phyloP scores from a whole-genome alignment of 1,140 invertebrate species.

The Drosophila neocordata region DNA sequence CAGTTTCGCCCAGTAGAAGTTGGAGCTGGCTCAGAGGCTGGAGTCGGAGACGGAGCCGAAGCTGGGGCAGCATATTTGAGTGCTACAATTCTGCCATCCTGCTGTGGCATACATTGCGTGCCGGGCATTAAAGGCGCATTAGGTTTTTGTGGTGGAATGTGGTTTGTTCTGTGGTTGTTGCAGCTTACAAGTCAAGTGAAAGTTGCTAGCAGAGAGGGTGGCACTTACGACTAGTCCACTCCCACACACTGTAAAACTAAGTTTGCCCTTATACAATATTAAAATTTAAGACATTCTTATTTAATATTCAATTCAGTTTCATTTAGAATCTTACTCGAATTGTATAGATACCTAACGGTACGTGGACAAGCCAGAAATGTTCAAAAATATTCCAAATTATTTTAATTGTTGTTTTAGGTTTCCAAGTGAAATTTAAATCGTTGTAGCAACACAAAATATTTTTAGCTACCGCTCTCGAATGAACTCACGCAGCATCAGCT shows the following conservation, averaged over 20 bases:
- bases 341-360: too few species aligned
- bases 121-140: constrained; percentile 54
- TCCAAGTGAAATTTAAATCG: too few species aligned
- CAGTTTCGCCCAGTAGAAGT: constrained; percentile 28
- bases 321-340: neutral
- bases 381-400: too few species aligned
- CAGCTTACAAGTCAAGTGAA: constrained; percentile 53
- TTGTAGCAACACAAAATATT: too few species aligned
- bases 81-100: constrained; percentile 40
- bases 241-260: constrained; percentile 8
- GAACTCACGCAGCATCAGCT: too few species aligned
- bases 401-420: too few species aligned
- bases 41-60: neutral
- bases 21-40: constrained; percentile 6
- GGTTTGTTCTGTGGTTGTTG: neutral
- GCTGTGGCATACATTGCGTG: constrained; percentile 51
- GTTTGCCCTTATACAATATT: neutral
- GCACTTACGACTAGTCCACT: constrained; percentile 17
- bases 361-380: too few species aligned
- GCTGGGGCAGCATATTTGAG: constrained; percentile 14
- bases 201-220: constrained; percentile 49
- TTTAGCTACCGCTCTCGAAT: too few species aligned
- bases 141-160: constrained; percentile 19
- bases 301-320: constrained; percentile 6
- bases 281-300: neutral